Percentiles rank a stretch among this genome's conserved stretches.
phyloP scores from a whole-genome alignment of 1,140 invertebrate genomes.

The Drosophila pandora region DNA sequence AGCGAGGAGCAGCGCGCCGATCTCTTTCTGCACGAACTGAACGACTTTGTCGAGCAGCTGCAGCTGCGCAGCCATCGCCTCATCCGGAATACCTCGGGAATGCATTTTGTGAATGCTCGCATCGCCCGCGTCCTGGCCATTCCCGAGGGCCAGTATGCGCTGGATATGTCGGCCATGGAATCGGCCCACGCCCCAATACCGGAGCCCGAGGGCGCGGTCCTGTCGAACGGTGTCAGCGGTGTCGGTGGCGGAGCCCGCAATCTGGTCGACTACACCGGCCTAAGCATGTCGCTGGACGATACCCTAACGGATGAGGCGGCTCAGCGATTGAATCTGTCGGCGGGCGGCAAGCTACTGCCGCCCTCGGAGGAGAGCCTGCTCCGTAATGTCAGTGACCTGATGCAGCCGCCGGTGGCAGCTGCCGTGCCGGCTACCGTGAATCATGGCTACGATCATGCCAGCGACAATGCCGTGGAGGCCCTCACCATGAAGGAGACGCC shows the following conservation, averaged over 20 bases:
- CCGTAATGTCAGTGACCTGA: conserved; percentile 74
- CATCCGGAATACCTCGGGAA: conserved; percentile 78
- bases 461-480: conserved; percentile 81
- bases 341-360: conserved; percentile 74
- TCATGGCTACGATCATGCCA: conserved; percentile 78
- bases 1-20: conserved; percentile 79
- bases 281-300: conserved; percentile 79
- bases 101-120: conserved; percentile 72
- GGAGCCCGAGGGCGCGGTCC: conserved; percentile 42
- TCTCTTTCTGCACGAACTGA: conserved; percentile 73
- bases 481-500: conserved; percentile 72
- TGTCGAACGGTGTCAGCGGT: conserved; percentile 21
- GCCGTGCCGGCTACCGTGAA: conserved; percentile 36
- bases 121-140: conserved; percentile 73
- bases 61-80: conserved; percentile 74
- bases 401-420: conserved; percentile 68
- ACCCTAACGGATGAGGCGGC: conserved; percentile 80
- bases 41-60: conserved; percentile 77
- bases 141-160: conserved; percentile 79
- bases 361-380: conserved; percentile 79
- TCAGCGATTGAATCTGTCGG: conserved; percentile 78
- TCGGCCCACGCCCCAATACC: conserved; percentile 62
- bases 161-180: conserved; percentile 79
- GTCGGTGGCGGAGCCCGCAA: conserved; percentile 37
- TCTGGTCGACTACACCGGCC: conserved; percentile 68